phyloP scores from a whole-genome alignment of 2,888 invertebrate species.

The Muschampia plurimacula region DNA sequence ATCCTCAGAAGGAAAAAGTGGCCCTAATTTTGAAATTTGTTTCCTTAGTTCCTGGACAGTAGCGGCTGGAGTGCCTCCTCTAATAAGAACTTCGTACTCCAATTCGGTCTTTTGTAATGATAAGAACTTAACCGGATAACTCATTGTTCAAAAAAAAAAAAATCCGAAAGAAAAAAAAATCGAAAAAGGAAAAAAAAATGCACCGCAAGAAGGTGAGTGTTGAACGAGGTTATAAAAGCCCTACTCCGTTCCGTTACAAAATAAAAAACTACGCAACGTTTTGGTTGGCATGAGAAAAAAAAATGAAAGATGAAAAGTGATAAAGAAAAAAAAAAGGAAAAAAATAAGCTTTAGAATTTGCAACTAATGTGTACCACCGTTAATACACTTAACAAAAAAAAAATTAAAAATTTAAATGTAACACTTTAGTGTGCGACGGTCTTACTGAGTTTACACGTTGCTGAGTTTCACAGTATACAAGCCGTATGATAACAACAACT shows the following conservation, averaged over 20 bases:
- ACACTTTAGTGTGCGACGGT: too few species aligned
- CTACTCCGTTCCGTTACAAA: not conserved
- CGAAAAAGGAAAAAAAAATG: not conserved
- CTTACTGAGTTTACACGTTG: too few species aligned
- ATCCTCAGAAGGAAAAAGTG: not conserved
- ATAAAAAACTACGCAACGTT: not conserved
- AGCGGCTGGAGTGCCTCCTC: not conserved
- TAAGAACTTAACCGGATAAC: not conserved
- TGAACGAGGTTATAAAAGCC: not conserved
- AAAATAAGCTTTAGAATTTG: too few species aligned
- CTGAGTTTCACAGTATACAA: too few species aligned
- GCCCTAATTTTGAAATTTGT: not conserved
- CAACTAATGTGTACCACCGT: too few species aligned
- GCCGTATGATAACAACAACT: too few species aligned
- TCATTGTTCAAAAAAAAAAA: not conserved
- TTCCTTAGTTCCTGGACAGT: not conserved
- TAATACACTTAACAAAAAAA: too few species aligned
- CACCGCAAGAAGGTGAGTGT: not conserved
- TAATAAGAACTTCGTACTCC: not conserved
- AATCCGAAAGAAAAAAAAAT: constrained; percentile 14
- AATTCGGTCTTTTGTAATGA: not conserved
- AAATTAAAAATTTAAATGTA: too few species aligned
- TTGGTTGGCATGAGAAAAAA: not conserved
- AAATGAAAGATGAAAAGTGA: too few species aligned
- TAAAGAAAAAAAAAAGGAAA: too few species aligned